Evolutionary conservation across 2,113 vertebrate genomes (phyloP).

Genomic region (Dasypus novemcinctus): DNA sequence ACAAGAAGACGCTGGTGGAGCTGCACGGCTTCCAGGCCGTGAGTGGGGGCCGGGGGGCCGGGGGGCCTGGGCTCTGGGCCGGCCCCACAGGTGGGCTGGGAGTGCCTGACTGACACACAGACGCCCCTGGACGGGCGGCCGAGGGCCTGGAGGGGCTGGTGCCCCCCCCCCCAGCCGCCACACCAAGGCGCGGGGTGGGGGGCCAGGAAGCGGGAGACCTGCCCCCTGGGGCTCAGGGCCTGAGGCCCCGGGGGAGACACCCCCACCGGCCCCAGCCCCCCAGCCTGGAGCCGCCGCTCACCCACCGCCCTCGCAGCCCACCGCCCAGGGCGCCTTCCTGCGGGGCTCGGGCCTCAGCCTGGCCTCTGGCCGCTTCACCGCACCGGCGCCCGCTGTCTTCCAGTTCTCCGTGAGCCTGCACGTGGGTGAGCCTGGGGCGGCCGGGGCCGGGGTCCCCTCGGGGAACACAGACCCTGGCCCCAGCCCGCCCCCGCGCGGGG

Average conservation of each 20-base stretch:
- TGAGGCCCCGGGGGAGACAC: no score
- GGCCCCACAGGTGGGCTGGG: no score
- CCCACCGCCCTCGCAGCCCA: conserved; percentile 81
- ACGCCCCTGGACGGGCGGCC: no score
- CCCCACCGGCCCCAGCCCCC: not conserved
- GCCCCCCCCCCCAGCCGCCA: no score
- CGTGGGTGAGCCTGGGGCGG: conserved; percentile 85
- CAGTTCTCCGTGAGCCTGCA: conserved; percentile 96
- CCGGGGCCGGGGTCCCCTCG: no score
- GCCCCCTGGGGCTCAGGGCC: no score
- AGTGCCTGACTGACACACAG: no score
- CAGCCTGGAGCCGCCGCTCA: accelerated
- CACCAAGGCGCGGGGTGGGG: not conserved
- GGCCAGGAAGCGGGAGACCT: not conserved
- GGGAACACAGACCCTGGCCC: no score
- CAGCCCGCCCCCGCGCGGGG: not conserved
- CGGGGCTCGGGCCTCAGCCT: conserved; percentile 91
- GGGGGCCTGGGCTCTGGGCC: accelerated
- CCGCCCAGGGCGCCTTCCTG: conserved; percentile 93
- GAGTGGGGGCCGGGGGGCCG: conserved; percentile 72
- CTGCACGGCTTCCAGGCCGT: conserved; percentile 96
- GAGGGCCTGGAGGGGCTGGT: no score
- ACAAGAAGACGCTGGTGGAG: conserved; percentile 94
- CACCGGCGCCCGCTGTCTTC: conserved; percentile 92
- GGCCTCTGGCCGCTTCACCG: conserved; percentile 93